Evolutionary conservation across 2,888 invertebrate genomes (phyloP), one percentile per base, ranked within the genome.

Genomic region (Mimas tiliae): DNA sequence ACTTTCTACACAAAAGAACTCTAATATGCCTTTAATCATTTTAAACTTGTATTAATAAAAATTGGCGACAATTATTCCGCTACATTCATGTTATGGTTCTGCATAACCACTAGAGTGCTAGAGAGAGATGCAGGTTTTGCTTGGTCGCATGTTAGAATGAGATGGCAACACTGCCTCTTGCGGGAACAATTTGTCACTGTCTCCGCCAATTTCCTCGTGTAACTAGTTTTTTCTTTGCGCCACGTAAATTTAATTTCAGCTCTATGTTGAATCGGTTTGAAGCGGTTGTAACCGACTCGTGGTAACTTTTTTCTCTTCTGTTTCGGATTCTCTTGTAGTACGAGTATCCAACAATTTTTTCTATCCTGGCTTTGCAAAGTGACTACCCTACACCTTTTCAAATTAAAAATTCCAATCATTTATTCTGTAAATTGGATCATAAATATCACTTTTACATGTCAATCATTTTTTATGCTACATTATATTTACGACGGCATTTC

Each of bases 181-280:
- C 80, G 86, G 86, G 87, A 83, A 87, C 91, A 87, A 91, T 93
- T 92, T 92, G 89, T 93, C 93, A 92, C 88, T 91, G 93, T 93
- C 93, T 86, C 85, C 87, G 85, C 88, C 91, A 93, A 92, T 93
- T 93, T 93, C 88, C 90, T 84, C 88, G 87, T 87, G 91, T 90
- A 92, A 92, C 90, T 91, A 92, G 91, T 91, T 93, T 91, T 93
- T 91, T 93, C 90, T 89, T 90, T 89, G 85, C 88, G 82, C 85
- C 87, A 88, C 89, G 89, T 90, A 91, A 92, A 92, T 93, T 92
- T 90, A 92, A 92, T 92, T 93, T 91, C 82, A 89, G 84, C 79
- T 88, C 86, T 89, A 88, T 89, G 89, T 89, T 86, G 83, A 86
- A 89, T 80, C 79, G 80, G 83, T 86, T 87, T 83, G 82, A 82